These are phyloP conservation scores for Pantala flavescens DNA, from an alignment of 1,140 invertebrate species.

Conservation along the genomic window DNA sequence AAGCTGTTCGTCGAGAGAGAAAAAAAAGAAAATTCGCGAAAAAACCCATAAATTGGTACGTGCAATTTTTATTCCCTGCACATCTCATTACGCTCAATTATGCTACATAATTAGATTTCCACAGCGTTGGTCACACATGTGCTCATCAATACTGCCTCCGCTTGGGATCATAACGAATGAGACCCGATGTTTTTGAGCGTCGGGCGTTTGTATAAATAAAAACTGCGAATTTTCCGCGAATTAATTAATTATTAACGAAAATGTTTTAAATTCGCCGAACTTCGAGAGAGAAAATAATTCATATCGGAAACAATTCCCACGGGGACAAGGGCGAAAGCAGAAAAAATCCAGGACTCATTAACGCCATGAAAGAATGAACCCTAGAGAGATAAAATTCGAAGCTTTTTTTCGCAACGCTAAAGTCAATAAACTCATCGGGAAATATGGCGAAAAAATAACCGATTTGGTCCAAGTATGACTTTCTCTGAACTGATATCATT, in stretches of 20 bases:
- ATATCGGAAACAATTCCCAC: neutral
- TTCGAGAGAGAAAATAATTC: neutral
- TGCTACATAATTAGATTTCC: neutral
- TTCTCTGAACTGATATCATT: too few relatives aligned
- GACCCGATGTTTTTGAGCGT: neutral
- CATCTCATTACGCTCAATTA: slow-evolving; percentile 6
- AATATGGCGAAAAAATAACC: too few relatives aligned
- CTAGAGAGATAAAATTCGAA: too few relatives aligned
- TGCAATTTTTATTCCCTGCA: neutral
- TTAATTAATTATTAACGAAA: neutral
- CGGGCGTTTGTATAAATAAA: too few relatives aligned
- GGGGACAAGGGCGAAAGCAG: too few relatives aligned
- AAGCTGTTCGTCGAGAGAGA: neutral
- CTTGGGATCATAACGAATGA: neutral
- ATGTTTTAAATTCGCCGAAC: neutral
- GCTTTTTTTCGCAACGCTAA: too few relatives aligned
- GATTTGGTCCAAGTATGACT: too few relatives aligned
- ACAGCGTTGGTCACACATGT: neutral
- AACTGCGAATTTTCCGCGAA: neutral
- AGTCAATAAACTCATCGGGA: too few relatives aligned
- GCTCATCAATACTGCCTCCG: neutral
- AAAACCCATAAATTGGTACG: neutral
- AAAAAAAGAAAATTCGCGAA: neutral
- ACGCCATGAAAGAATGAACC: too few relatives aligned
- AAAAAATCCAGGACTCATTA: too few relatives aligned